Conservation (phyloP, 2,888 invertebrate species). For the Drosophila robusta region DNA sequence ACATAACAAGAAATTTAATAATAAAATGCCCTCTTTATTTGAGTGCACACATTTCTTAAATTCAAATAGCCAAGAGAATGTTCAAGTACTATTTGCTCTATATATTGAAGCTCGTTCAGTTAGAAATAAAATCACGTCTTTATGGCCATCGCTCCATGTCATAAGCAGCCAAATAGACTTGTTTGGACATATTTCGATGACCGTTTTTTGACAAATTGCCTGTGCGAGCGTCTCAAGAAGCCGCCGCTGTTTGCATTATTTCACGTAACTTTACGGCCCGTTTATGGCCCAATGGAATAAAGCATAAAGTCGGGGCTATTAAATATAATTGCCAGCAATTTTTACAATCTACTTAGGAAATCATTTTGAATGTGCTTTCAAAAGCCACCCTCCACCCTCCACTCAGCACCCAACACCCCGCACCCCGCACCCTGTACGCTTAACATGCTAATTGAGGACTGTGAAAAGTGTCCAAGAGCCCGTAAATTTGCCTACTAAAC, state of each 20-base stretch:
- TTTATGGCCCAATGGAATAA: constrained; percentile 60
- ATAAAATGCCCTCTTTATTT: too few species aligned
- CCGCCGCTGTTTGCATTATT: constrained; percentile 26
- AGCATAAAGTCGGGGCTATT: constrained; percentile 62
- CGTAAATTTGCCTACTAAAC: constrained; percentile 1
- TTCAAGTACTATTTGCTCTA: neutral
- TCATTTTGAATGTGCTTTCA: constrained; percentile 72
- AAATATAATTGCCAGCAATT: constrained; percentile 77
- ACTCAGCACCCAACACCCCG: neutral
- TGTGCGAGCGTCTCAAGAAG: constrained; percentile 28
- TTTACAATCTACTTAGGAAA: constrained; percentile 77
- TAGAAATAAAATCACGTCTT: constrained; percentile 10
- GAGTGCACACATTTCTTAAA: neutral
- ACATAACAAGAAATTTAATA: neutral
- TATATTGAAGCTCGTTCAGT: neutral
- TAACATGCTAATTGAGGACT: constrained; percentile 65
- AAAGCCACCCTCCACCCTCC: constrained; percentile 15
- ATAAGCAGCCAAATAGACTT: constrained; percentile 8
- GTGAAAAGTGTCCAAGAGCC: constrained; percentile 29
- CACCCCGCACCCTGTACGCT: too few species aligned
- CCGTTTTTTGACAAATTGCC: constrained; percentile 56
- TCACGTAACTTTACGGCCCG: constrained; percentile 36
- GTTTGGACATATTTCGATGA: constrained; percentile 22
- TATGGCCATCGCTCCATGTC: neutral
- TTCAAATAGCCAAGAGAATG: neutral